Evolutionary conservation across 2,113 vertebrate genomes (phyloP), one percentile per base, ranked within the genome.

Genomic region (Aspiorhynchus laticeps): DNA sequence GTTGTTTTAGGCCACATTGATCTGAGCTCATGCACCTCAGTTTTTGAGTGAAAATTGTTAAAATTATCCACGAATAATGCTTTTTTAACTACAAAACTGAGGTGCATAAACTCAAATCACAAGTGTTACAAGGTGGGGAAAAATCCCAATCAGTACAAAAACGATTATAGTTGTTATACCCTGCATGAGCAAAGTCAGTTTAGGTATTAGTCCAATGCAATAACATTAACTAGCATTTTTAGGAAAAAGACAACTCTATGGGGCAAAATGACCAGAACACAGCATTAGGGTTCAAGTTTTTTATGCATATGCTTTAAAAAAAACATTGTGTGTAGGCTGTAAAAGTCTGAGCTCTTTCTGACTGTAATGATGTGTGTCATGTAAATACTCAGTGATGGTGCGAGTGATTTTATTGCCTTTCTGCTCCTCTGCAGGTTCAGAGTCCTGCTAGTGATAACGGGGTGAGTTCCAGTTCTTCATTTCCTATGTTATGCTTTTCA

Each of bases 391-490:
- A 71, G 5, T 80, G 5, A 63, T 76, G 24, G 33, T 65, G 6
- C 3, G 33, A 31, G 28, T 85, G 33, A 87, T 48, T 24, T 31
- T 84, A 15, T 76, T 76, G 24, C 28, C 76, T 85, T 46, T 89
- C 36, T 89, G 67, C 87, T 48, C 46, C 87, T 86, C 36, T 87
- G 38, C 77, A 90, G 89, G 89, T 89, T 84, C 88, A 89, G 63
- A 89, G 89, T 85, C 86, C 89, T 28, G 88, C 36, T 41, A 90
- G 89, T 78, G 88, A 87, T 56, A 71, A 87, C 1, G 86, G 48
- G 88, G 89, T 90, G 81, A 90, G 89, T 89, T 33, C n/a, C 26
- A 33, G 26, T 53, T 41, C 59, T 82, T 73, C 14, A 51, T 83
- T 59, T 89, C 43, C 48, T 63, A 79, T 83, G 78, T 85, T 79